These are phyloP conservation scores for Bombus consobrinus DNA, from an alignment of 1,140 invertebrate species.

Conservation along the genomic window DNA sequence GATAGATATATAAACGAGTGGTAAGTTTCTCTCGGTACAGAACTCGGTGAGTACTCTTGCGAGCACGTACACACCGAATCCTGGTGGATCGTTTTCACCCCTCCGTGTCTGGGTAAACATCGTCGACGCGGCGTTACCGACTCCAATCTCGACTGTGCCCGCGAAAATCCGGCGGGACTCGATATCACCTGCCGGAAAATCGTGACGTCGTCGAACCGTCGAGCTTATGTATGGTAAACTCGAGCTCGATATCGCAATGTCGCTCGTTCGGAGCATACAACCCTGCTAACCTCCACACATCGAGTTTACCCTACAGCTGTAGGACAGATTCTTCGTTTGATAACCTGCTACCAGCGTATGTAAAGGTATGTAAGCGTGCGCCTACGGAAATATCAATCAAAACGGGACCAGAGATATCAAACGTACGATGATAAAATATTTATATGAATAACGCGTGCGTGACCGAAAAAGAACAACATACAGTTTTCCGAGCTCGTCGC, in stretches of 20 bases:
- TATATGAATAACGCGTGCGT: background rate
- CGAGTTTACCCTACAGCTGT: background rate
- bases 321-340: conserved; percentile 8
- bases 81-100: conserved; percentile 57
- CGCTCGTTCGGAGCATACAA: conserved; percentile 4
- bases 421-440: conserved; percentile 2
- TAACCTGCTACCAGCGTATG: conserved; percentile 4
- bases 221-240: conserved; percentile 50
- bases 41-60: conserved; percentile 24
- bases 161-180: conserved; percentile 63
- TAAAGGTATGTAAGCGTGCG: background rate
- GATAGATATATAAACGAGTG: conserved; percentile 52
- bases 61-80: conserved; percentile 54
- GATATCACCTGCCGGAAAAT: conserved; percentile 69
- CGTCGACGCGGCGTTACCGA: conserved; percentile 63
- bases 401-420: background rate
- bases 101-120: conserved; percentile 72
- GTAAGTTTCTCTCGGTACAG: conserved; percentile 39
- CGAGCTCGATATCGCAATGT: conserved; percentile 52
- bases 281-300: background rate
- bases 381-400: conserved; percentile 22
- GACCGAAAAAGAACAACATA: too few relatives aligned
- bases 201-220: conserved; percentile 45
- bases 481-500: background rate
- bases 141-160: conserved; percentile 64